Evolutionary conservation across 2,888 invertebrate genomes (phyloP).

Genomic region (Noctua pronuba): DNA sequence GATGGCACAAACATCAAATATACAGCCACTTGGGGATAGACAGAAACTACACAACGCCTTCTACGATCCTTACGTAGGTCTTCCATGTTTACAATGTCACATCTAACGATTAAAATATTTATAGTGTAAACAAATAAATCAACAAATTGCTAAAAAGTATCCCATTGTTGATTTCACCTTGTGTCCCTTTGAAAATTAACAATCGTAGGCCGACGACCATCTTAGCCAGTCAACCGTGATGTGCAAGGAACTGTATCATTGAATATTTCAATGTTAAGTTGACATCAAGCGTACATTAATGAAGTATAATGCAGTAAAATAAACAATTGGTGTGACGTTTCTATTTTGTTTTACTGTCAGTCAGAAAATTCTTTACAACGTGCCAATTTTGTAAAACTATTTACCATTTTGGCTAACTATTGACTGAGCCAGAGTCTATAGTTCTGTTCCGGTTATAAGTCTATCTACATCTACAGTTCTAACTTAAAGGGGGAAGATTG

Average conservation of each 20-base stretch:
- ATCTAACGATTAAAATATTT: neutral
- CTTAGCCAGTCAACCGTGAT: slow-evolving; percentile 35
- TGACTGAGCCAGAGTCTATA: neutral
- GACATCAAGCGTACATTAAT: neutral
- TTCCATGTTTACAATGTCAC: neutral
- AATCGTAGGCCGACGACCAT: slow-evolving; percentile 23
- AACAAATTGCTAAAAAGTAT: neutral
- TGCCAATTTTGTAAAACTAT: neutral
- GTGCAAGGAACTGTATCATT: slow-evolving; percentile 49
- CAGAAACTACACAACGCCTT: neutral
- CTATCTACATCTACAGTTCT: neutral
- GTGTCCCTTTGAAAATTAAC: slow-evolving; percentile 5
- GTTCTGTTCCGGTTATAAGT: neutral
- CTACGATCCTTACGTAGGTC: neutral
- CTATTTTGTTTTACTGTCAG: neutral
- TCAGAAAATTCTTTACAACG: too few relatives aligned
- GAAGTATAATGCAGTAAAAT: slow-evolving; percentile 1
- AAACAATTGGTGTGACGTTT: neutral
- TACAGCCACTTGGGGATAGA: too few relatives aligned
- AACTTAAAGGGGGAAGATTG: neutral
- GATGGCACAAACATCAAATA: neutral
- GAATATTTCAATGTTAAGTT: slow-evolving; percentile 22
- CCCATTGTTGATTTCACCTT: slow-evolving; percentile 33
- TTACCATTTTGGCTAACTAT: neutral
- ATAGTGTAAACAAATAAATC: slow-evolving; percentile 4